Evolutionary conservation across 2,888 invertebrate genomes (phyloP).

Genomic region (Platynereis dumerilii): DNA sequence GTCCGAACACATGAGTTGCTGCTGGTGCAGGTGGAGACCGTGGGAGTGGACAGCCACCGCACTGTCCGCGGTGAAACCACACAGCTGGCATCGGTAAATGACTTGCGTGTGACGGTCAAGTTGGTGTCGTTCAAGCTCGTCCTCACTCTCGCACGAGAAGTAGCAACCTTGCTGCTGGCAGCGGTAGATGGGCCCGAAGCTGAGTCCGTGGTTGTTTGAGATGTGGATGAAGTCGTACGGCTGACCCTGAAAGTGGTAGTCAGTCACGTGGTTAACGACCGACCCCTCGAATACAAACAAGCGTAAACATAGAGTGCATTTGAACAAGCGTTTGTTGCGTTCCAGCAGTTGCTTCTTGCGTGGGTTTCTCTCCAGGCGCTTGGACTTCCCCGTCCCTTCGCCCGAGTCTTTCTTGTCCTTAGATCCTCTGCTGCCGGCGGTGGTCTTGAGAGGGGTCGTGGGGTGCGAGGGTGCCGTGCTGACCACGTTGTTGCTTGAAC

Average conservation of each 20-base stretch:
- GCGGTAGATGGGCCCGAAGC: slow-evolving; percentile 30
- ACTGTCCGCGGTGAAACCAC: slow-evolving; percentile 31
- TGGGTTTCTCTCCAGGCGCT: slow-evolving; percentile 17
- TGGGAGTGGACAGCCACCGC: slow-evolving; percentile 28
- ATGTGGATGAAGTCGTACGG: slow-evolving; percentile 32
- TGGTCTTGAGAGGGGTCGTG: background rate
- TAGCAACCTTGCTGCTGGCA: slow-evolving; percentile 32
- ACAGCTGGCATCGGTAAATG: slow-evolving; percentile 34
- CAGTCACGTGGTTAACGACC: slow-evolving; percentile 31
- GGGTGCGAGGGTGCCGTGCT: background rate
- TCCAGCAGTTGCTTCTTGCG: slow-evolving; percentile 29
- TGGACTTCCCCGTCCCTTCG: background rate
- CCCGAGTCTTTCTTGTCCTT: too few species aligned
- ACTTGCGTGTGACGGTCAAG: slow-evolving; percentile 31
- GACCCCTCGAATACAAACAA: slow-evolving; percentile 37
- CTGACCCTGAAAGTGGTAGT: slow-evolving; percentile 23
- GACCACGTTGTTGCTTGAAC: background rate
- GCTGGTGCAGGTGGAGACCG: slow-evolving; percentile 28
- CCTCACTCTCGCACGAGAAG: slow-evolving; percentile 24
- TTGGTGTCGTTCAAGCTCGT: slow-evolving; percentile 28
- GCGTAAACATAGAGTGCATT: slow-evolving; percentile 28
- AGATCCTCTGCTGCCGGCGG: too few species aligned
- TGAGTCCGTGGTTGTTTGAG: slow-evolving; percentile 34
- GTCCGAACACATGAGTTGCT: slow-evolving; percentile 25
- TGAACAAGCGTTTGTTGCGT: slow-evolving; percentile 33